A percentile compares a stretch with the other conserved stretches of the same genome.
These are phyloP conservation scores for Petrocephalus zakoni DNA, from an alignment of 2,113 vertebrate species.

Conservation along the genomic window DNA sequence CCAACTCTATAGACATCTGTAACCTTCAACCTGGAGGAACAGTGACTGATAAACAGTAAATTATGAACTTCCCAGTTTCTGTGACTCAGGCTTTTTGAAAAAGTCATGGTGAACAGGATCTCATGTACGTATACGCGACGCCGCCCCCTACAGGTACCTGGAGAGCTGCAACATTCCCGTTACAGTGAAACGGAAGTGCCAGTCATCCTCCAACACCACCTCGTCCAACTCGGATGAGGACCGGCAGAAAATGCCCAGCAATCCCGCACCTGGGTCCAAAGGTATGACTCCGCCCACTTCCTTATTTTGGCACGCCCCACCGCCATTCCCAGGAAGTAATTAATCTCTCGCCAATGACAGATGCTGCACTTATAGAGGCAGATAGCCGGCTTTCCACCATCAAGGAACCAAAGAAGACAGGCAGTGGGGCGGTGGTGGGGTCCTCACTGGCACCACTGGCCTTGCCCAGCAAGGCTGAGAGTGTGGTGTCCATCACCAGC, in stretches of 20 bases:
- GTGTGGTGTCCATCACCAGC: constrained; percentile 86
- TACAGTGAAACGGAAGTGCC: constrained; percentile 80
- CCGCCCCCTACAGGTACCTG: constrained; percentile 66
- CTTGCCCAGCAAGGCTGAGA: constrained; percentile 82
- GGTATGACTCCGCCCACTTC: constrained; percentile 51
- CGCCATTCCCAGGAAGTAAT: background rate
- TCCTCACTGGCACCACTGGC: constrained; percentile 67
- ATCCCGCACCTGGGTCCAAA: constrained; percentile 51
- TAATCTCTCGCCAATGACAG: constrained; percentile 43
- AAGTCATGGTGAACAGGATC: background rate
- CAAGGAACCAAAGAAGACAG: constrained; percentile 59
- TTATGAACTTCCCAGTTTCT: background rate
- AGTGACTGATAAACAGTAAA: background rate
- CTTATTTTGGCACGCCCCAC: background rate
- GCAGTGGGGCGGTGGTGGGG: constrained; percentile 58
- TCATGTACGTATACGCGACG: background rate
- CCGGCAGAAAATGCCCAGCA: constrained; percentile 57
- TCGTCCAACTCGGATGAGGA: constrained; percentile 66
- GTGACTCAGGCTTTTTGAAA: background rate
- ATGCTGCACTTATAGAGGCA: constrained; percentile 49
- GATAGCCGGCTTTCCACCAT: constrained; percentile 56
- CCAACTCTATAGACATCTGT: background rate
- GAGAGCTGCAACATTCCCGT: constrained; percentile 79
- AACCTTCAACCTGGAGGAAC: background rate
- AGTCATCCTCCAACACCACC: constrained; percentile 60